Percentiles rank a stretch among this genome's conserved stretches.
Evolutionary conservation across 1,140 invertebrate genomes (phyloP).

Genomic region (Eufriesea mexicana): DNA sequence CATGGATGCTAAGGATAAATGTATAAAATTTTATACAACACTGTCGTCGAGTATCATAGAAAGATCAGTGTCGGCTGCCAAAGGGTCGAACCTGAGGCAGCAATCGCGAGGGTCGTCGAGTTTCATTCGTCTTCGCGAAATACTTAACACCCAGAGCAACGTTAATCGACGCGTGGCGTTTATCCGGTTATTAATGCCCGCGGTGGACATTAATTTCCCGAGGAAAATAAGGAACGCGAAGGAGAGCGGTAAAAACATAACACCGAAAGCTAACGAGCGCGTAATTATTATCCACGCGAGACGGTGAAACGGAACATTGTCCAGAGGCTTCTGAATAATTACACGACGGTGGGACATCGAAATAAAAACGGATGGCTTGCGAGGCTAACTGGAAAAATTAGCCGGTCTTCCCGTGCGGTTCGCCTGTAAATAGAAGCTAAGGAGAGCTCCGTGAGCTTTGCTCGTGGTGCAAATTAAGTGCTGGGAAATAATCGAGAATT

Average conservation of each 20-base stretch:
- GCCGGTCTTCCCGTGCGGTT: background rate
- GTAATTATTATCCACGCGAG: conserved; percentile 40
- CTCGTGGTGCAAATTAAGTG: conserved; percentile 12
- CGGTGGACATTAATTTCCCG: conserved; percentile 2
- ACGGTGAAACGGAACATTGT: conserved; percentile 36
- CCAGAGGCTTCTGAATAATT: conserved; percentile 44
- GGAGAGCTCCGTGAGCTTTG: background rate
- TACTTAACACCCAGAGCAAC: background rate
- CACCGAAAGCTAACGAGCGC: background rate
- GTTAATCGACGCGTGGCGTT: background rate
- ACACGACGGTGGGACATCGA: background rate
- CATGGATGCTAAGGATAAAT: too few relatives aligned
- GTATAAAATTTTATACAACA: too few relatives aligned
- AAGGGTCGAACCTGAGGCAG: too few relatives aligned
- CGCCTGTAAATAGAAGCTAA: conserved; percentile 24
- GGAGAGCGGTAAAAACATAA: background rate
- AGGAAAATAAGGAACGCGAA: background rate
- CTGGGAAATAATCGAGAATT: conserved; percentile 28
- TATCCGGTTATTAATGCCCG: background rate
- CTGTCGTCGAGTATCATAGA: too few relatives aligned
- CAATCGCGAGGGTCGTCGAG: background rate
- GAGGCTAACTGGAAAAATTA: conserved; percentile 7
- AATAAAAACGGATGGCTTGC: conserved; percentile 7
- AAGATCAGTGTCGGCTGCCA: too few relatives aligned
- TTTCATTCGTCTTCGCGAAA: background rate